Evolutionary conservation across 2,888 invertebrate genomes (phyloP), one percentile per base, ranked within the genome.

Genomic region (Branchipolynoe longqiensis): DNA sequence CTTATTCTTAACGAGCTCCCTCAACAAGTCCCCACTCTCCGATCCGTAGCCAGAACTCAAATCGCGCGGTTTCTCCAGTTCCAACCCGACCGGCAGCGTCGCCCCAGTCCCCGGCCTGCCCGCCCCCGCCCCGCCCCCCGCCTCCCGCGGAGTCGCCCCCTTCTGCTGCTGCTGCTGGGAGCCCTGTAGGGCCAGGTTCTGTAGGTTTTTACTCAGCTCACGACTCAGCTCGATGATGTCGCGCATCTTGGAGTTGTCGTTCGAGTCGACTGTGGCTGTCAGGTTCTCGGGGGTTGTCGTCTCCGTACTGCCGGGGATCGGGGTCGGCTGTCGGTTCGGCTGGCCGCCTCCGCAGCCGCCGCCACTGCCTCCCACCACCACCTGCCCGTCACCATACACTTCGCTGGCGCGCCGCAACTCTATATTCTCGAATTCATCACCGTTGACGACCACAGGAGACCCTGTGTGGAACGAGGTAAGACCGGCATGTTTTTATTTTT

Each of bases 1-100:
- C 94, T 98, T 98, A 93, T 98, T 98, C 89, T 97, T 97, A 90
- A 98, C 95, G 95, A 98, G 96, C 92, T 98, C 98, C 92, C 97
- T 96, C 93, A 98, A 97, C 96, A 98, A 97, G 92, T 98, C 98
- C 0, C 97, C 96, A 1, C 97, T 96, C 82, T 92, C 91, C 74
- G 89, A 86, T 73, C 85, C 89, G 62, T 89, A 89, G 18, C 89
- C 89, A 0, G 88, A 88, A 59, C 88, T 89, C 31, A 56, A 59
- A 82, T 88, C 88, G 28, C 87, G 40, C 62, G 78, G 85, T 12
- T 87, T 58, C 33, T 88, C 88, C 14, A 84, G 54, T 36, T 85
- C 86, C 82, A 58, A 58, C 73, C 18, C 86, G 78, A 28, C 78
- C 78, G 78, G 78, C 78, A 78, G 48, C 78, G 78, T 25, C 78